Evolutionary conservation across 2,888 invertebrate species (phyloP), one percentile per base, ranked within the genome.

Genomic region (Eilema sororculum): DNA sequence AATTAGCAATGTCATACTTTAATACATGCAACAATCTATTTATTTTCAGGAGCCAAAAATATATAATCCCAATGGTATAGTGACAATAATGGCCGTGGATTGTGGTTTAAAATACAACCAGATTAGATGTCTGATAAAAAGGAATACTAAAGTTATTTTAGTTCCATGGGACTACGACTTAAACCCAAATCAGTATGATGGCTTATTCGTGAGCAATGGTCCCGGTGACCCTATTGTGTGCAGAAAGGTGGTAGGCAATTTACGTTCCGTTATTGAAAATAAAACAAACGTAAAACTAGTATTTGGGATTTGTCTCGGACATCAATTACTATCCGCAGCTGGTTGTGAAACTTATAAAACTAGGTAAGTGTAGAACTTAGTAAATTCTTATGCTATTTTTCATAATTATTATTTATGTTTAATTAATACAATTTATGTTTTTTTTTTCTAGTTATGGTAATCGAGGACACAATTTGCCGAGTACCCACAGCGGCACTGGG

Each of bases 251-350:
- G 97, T 99, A 1, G 87, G 96, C 3, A 97, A 98, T 84, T 94
- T 99, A 56, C 95, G 94, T 75, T 93, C 92, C 33, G 93, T 97
- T 0, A 82, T 99, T 6, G 88, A 91, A 60, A 87, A 89, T 41
- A 88, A 87, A 56, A 81, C 72, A 6, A 91, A 88, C 5, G 86
- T 95, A 5, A 99, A 98, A 89, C 99, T 99, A 1, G 96, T 99
- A 72, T 99, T 99, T 93, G 99, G 99, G 46, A 99, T 99, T 88
- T 99, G 99, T 90, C 96, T 99, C 75, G 99, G 99, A 0, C 99
- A 99, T 95, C 99, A 99, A 90, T 92, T 99, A 67, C 93, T 99
- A 37, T 97, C 99, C 60, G 99, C 99, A n/a, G 97, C 97, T 72
- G 99, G 99, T 12, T 98, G 98, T 82, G 96, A 96, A 80, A 99